phyloP scores from a whole-genome alignment of 2,113 vertebrate species.

The Menura novaehollandiae region DNA sequence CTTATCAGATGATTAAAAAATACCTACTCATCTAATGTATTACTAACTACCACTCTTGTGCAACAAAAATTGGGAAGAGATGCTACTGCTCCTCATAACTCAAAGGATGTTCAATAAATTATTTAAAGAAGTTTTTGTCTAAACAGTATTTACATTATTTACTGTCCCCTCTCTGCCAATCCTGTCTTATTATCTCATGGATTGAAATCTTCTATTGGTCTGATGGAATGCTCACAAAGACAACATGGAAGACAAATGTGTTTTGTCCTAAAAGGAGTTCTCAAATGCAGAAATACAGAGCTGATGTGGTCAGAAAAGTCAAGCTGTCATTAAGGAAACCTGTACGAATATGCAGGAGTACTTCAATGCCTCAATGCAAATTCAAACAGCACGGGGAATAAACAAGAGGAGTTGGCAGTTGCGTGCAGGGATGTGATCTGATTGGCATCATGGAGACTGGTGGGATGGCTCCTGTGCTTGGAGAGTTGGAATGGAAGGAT shows the following conservation, averaged over 20 bases:
- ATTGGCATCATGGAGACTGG: not conserved
- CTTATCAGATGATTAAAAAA: not conserved
- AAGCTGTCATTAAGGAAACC: not conserved
- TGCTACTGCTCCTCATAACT: not conserved
- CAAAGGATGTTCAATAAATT: not conserved
- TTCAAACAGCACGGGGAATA: not conserved
- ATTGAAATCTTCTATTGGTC: not conserved
- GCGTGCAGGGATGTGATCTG: not conserved
- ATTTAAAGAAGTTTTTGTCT: not conserved
- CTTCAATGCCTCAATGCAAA: not conserved
- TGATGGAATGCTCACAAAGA: not conserved
- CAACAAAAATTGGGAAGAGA: not conserved
- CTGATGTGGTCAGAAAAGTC: not conserved
- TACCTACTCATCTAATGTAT: not conserved
- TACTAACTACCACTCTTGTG: rapidly evolving
- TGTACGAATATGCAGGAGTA: not conserved
- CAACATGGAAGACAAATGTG: not conserved
- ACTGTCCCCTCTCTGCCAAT: not conserved
- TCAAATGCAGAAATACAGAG: not conserved
- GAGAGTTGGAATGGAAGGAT: not conserved
- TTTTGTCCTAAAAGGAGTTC: not conserved
- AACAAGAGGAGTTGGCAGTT: not conserved
- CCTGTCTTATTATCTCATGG: not conserved
- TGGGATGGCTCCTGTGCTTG: not conserved
- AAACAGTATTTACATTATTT: not conserved